These are phyloP conservation scores for Euthynnus affinis DNA, from an alignment of 2,797 vertebrate genomes.

Conservation along the genomic window DNA sequence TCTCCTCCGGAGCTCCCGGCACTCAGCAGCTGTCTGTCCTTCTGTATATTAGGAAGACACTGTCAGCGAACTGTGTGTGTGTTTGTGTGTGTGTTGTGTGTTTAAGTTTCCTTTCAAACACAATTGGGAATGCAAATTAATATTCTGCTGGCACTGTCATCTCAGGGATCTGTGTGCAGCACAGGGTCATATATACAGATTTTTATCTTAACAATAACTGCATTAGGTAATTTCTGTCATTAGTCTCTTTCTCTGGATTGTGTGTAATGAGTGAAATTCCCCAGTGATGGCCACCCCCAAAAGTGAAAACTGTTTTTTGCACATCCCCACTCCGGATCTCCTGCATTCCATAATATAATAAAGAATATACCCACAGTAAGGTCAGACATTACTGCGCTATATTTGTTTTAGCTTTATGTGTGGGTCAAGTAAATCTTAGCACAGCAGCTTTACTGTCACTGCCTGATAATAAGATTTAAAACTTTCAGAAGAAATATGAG, in stretches of 20 bases:
- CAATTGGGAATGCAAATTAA: not conserved
- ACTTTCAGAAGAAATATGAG: not conserved
- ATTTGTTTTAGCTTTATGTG: not conserved
- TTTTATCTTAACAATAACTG: slow-evolving; percentile 3
- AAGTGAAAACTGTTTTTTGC: not conserved
- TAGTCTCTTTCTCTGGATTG: not conserved
- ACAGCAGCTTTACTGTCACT: slow-evolving; percentile 7
- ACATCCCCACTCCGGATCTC: not conserved
- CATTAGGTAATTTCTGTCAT: slow-evolving; percentile 14
- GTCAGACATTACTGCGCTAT: not conserved
- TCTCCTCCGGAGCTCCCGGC: too few relatives aligned
- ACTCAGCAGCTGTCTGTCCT: too few relatives aligned
- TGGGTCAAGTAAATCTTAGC: not conserved
- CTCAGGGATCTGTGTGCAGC: not conserved
- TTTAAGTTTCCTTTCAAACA: not conserved
- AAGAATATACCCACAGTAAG: not conserved
- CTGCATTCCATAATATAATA: too few relatives aligned
- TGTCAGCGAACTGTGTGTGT: too few relatives aligned
- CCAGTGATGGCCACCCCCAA: not conserved
- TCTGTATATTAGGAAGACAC: too few relatives aligned
- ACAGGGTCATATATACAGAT: not conserved
- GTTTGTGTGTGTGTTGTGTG: too few relatives aligned
- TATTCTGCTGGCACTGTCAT: not conserved
- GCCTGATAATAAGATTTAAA: slow-evolving; percentile 3
- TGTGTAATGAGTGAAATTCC: not conserved